Conservation (phyloP, 92 coral and sea anemone species). For the Epizoanthus rinbou region DNA sequence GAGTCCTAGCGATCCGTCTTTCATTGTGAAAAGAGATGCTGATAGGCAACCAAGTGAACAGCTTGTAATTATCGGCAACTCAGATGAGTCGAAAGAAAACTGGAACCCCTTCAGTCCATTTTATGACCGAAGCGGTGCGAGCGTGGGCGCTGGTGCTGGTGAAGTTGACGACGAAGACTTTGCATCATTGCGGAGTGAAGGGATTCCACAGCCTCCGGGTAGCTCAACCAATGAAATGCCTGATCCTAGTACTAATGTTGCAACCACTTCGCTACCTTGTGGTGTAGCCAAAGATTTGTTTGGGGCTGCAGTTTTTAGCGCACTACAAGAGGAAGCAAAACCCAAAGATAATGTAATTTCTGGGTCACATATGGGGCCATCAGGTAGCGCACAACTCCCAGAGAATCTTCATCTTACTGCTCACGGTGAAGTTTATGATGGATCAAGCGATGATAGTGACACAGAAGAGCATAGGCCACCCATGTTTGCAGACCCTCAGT, state of each 20-base stretch:
- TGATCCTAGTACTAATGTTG: constrained; percentile 16
- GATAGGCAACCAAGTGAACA: constrained; percentile 49
- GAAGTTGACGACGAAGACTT: constrained; percentile 72
- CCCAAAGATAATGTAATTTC: background rate
- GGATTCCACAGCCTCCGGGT: constrained; percentile 5
- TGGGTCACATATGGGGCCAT: background rate
- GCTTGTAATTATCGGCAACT: constrained; percentile 65
- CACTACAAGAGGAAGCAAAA: constrained; percentile 35
- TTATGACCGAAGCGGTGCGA: constrained; percentile 43
- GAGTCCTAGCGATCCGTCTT: constrained; percentile 87
- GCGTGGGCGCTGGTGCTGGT: constrained; percentile 13
- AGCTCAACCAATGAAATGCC: constrained; percentile 7
- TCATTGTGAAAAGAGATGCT: constrained; percentile 44
- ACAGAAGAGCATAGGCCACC: constrained; percentile 25
- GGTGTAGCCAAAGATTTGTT: constrained; percentile 61
- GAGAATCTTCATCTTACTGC: background rate
- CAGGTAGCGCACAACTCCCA: background rate
- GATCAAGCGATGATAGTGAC: constrained; percentile 51
- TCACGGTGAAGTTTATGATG: background rate
- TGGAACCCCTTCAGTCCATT: constrained; percentile 92
- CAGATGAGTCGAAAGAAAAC: constrained; percentile 59
- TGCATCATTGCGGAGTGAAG: constrained; percentile 69
- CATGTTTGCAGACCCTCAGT: constrained; percentile 42
- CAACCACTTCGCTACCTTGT: constrained; percentile 13
- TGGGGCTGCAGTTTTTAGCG: constrained; percentile 67